Evolutionary conservation across 2,888 invertebrate species (phyloP), one percentile per base, ranked within the genome.

Genomic region (Autographa gamma): DNA sequence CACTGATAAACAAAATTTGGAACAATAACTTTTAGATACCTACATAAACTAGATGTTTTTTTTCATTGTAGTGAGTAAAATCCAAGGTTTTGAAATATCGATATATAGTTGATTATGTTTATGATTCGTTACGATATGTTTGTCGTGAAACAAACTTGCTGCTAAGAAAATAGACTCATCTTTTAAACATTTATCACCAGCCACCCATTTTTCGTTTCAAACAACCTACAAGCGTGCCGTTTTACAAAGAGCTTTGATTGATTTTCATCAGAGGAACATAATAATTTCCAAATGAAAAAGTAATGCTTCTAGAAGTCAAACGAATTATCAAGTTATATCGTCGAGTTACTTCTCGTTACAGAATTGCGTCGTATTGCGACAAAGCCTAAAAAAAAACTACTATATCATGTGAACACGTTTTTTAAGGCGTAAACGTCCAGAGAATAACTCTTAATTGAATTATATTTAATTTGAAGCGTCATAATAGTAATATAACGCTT

Each of bases 281-380:
- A 48, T n/a, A n/a, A 5, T 1, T n/a, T 48, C n/a, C n/a, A 48
- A n/a, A n/a, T 48, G n/a, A 7, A 48, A 11, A 43, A 32, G 16
- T 43, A 38, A 8, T 59, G 52, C 11, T 32, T 43, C 25, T 14
- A 25, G 11, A 16, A 19, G 31, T 52, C 8, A n/a, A n/a, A 16
- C 43, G n/a, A 19, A 34, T 0, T 4, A 66, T 1, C n/a, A 2
- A 25, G 19, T 52, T 68, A 54, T 68, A 60, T 65, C 54, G 38
- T 32, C 61, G 69, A 66, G 69, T 66, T 60, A 48, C 54, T 48
- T 48, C 48, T 54, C 64, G 70, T 67, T 60, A 6, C 9, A 18
- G 43, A 66, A 78, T 62, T 81, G 73, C 83, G 81, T 74, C 67
- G 75, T 67, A 19, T 38, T 18, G 25, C 31, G 13, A 25, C 16